phyloP scores from a whole-genome alignment of 1,140 invertebrate genomes.

The Brachionus asplanchnoidis region DNA sequence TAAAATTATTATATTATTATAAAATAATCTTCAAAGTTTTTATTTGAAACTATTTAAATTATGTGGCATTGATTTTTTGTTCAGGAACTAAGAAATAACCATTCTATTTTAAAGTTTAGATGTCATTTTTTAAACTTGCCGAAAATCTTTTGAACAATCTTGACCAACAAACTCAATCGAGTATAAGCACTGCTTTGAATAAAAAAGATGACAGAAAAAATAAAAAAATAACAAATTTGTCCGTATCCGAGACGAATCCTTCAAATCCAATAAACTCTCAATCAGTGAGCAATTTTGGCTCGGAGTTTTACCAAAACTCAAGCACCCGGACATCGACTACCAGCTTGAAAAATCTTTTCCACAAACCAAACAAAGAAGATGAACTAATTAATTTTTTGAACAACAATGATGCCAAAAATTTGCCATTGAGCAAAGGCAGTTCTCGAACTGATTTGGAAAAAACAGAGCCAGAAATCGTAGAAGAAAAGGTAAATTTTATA shows the following conservation, averaged over 20 bases:
- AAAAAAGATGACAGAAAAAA: background rate
- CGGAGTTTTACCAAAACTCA: slow-evolving; percentile 10
- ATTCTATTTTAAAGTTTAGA: background rate
- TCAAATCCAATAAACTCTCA: background rate
- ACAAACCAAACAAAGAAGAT: slow-evolving; percentile 11
- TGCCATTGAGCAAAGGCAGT: slow-evolving; percentile 1
- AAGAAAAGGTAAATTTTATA: background rate
- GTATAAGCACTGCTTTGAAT: background rate
- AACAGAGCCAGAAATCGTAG: background rate
- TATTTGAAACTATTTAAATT: background rate
- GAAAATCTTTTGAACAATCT: slow-evolving; percentile 35
- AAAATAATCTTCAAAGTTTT: background rate
- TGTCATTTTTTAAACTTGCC: slow-evolving; percentile 38
- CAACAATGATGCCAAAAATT: background rate
- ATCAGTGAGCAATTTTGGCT: background rate
- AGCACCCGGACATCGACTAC: background rate
- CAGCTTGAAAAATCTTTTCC: background rate
- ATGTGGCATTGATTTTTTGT: background rate
- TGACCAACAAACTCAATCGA: slow-evolving; percentile 31
- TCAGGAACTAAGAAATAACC: background rate
- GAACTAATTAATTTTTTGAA: slow-evolving; percentile 37
- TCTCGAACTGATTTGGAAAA: slow-evolving; percentile 4
- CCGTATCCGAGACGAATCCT: background rate
- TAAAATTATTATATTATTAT: slow-evolving; percentile 3
- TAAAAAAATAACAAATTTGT: background rate